Conservation (phyloP, 2,797 vertebrate species). For the Paedocypris micromegethes region DNA sequence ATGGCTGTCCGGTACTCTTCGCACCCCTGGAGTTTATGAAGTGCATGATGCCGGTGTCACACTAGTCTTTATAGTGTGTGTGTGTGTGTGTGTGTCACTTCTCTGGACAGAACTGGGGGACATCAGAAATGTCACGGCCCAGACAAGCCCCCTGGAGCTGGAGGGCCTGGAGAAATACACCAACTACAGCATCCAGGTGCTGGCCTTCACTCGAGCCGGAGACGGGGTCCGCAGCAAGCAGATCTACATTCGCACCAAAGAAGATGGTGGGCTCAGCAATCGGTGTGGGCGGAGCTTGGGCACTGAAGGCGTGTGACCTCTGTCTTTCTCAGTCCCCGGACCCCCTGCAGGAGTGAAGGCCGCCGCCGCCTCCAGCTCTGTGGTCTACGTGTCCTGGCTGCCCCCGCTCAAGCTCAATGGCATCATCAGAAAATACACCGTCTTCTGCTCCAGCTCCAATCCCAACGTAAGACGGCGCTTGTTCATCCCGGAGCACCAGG, state of each 20-base stretch:
- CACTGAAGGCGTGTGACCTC: too few species aligned
- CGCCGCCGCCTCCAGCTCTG: constrained; percentile 85
- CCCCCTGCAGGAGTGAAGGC: constrained; percentile 95
- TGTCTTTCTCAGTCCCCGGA: constrained; percentile 78
- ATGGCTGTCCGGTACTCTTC: too few species aligned
- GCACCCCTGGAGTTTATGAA: too few species aligned
- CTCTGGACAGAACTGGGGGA: constrained; percentile 81
- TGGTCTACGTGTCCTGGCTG: constrained; percentile 95
- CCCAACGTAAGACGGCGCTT: constrained; percentile 76
- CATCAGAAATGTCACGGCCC: constrained; percentile 90
- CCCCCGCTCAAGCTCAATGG: constrained; percentile 94
- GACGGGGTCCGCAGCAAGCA: constrained; percentile 92
- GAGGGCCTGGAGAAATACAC: constrained; percentile 94
- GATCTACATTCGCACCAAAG: constrained; percentile 94
- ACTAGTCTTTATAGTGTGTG: too few species aligned
- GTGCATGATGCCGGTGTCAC: too few species aligned
- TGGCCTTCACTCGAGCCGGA: constrained; percentile 92
- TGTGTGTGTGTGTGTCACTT: constrained; percentile 2
- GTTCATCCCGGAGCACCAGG: constrained; percentile 1
- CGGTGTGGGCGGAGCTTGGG: too few species aligned
- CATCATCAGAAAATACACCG: constrained; percentile 94
- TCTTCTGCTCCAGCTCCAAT: constrained; percentile 96
- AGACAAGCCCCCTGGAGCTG: constrained; percentile 86
- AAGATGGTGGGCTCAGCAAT: constrained; percentile 75
- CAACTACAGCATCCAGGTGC: constrained; percentile 96